A percentile compares a stretch with the other conserved stretches of the same genome.
These are phyloP conservation scores for Manis crassicaudata DNA, from an alignment of 2,797 vertebrate species.

Conservation along the genomic window DNA sequence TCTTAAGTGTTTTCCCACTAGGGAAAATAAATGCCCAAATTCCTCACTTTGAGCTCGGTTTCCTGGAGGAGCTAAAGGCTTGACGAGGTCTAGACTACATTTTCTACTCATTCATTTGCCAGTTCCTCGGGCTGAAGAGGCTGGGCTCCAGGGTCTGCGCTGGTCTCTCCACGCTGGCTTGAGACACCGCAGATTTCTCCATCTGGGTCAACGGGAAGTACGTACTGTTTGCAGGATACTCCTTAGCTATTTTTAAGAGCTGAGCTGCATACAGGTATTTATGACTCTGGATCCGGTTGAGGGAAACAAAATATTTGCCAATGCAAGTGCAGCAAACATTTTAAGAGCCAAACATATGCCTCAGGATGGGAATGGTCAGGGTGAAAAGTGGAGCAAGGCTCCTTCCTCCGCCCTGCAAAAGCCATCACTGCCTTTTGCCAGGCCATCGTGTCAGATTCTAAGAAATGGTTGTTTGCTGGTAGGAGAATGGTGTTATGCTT, in stretches of 20 bases:
- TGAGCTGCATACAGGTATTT: slow-evolving; percentile 83
- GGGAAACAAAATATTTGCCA: slow-evolving; percentile 70
- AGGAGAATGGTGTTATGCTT: neutral
- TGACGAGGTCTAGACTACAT: slow-evolving; percentile 72
- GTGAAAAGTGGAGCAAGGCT: slow-evolving; percentile 68
- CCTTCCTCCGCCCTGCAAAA: slow-evolving; percentile 73
- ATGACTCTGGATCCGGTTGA: slow-evolving; percentile 76
- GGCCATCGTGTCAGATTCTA: slow-evolving; percentile 28
- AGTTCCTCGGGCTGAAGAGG: slow-evolving; percentile 59
- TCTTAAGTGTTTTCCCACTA: slow-evolving; percentile 75
- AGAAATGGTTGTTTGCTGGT: slow-evolving; percentile 63
- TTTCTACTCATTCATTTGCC: slow-evolving; percentile 40
- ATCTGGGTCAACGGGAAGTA: slow-evolving; percentile 76
- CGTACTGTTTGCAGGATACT: slow-evolving; percentile 79
- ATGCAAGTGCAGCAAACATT: slow-evolving; percentile 52
- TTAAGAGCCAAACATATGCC: slow-evolving; percentile 83
- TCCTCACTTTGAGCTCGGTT: slow-evolving; percentile 60
- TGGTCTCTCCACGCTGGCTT: neutral
- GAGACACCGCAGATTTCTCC: neutral
- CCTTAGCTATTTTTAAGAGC: slow-evolving; percentile 84
- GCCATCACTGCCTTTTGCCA: slow-evolving; percentile 49
- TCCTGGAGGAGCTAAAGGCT: slow-evolving; percentile 71
- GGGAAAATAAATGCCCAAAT: slow-evolving; percentile 72
- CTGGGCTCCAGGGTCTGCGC: neutral
- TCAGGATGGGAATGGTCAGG: slow-evolving; percentile 72